A percentile compares a stretch with the other conserved stretches of the same genome.
Evolutionary conservation across 2,113 vertebrate species (phyloP).

Genomic region (Eurypyga helias): DNA sequence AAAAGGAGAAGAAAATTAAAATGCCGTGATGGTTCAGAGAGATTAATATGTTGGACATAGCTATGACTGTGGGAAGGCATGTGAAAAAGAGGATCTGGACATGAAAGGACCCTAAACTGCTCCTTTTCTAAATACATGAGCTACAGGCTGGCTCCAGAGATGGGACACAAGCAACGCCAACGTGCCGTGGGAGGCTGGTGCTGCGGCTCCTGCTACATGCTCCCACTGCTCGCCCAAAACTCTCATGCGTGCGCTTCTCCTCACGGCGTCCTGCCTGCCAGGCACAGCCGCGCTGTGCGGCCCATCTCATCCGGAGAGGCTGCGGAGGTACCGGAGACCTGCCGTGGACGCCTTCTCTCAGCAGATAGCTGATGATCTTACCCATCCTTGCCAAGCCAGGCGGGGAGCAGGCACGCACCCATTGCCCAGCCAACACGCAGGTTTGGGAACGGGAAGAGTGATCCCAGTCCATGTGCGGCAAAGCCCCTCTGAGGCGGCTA

Average conservation of each 20-base stretch:
- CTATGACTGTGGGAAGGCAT: background rate
- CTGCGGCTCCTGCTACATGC: accelerated
- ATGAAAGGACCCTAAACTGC: background rate
- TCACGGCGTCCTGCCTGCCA: accelerated
- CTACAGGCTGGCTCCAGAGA: background rate
- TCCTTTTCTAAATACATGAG: background rate
- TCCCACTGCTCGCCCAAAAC: background rate
- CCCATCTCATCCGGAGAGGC: background rate
- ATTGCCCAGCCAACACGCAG: accelerated
- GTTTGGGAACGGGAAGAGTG: background rate
- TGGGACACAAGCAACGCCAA: background rate
- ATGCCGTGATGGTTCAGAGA: background rate
- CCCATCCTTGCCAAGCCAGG: too few species aligned
- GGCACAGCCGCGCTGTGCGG: accelerated
- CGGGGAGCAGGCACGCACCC: accelerated
- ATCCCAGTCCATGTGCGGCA: background rate
- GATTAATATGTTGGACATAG: background rate
- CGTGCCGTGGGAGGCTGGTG: accelerated
- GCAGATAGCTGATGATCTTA: background rate
- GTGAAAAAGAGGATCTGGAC: background rate
- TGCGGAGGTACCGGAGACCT: accelerated
- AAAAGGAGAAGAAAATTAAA: background rate
- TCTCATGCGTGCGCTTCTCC: accelerated
- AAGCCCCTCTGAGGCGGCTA: accelerated
- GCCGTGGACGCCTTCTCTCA: background rate